Evolutionary conservation across 2,888 invertebrate genomes (phyloP), one percentile per base, ranked within the genome.

Genomic region (Eupithecia subumbrata): DNA sequence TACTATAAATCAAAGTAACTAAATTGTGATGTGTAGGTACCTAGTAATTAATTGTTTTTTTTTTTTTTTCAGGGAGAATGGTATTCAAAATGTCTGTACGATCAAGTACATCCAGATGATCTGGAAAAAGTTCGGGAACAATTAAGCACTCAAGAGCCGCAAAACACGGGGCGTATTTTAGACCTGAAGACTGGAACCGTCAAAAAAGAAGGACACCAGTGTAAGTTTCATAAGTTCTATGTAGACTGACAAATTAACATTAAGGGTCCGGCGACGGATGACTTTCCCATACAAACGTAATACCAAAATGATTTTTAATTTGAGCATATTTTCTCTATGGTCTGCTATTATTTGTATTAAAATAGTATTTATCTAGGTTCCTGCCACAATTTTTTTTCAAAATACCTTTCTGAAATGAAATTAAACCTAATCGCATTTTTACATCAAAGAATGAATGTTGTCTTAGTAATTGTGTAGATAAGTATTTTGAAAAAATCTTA

Each of bases 121-220:
- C 97, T 98, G 45, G 99, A 99, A 87, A 98, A 98, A 91, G 98
- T 99, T 69, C 96, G 99, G 64, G 99, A 99, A 91, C 99, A 99
- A 91, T 95, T 99, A 75, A 99, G 99, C 79, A 99, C 99, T 0
- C 98, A 98, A 88, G 99, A 99, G 90, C 98, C 99, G 34, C 98
- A 98, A 89, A 99, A 98, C 89, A 97, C 98, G 1, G 99, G 99
- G 11, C 96, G 99, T 76, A 99, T 99, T 83, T 95, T 99, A 80
- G 99, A 99, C 92, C 96, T 99, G 73, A 99, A 99, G 95, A 99
- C 99, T 73, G 99, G 99, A 76, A 99, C 99, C 9, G 99, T 99
- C 16, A 99, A 99, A 91, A 99, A 99, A 90, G 99, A 99, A 92
- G 99, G 99, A 0, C 99, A 99, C 93, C 99, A 99, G 95, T 98